phyloP scores from a whole-genome alignment of 1,140 invertebrate genomes.

The Cyclargus thomasi region DNA sequence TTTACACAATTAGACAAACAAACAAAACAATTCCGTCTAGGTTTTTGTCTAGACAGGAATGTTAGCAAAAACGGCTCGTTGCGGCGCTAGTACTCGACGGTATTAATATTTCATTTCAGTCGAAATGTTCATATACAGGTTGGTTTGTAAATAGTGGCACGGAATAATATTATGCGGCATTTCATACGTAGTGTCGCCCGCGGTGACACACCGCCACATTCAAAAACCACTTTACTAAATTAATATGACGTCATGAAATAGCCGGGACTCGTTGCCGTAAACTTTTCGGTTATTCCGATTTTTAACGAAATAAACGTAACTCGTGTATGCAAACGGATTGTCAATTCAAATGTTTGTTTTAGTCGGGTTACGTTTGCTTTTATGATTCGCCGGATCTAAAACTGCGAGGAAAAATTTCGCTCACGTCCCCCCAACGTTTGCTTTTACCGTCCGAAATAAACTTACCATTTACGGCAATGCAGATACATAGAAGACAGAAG shows the following conservation, averaged over 20 bases:
- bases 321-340: not conserved
- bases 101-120: not conserved
- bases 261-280: not conserved
- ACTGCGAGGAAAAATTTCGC: not conserved
- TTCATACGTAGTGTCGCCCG: not conserved
- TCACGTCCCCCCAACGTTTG: not conserved
- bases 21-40: too few species aligned
- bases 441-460: not conserved
- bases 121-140: too few species aligned
- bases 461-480: constrained; percentile 43
- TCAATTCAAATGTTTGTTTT: not conserved
- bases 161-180: not conserved
- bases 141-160: not conserved
- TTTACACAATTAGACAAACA: too few species aligned
- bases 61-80: not conserved
- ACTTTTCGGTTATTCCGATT: not conserved
- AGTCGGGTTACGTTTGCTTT: not conserved
- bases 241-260: not conserved
- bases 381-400: not conserved
- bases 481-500: constrained; percentile 39
- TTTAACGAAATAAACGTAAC: not conserved
- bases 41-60: not conserved
- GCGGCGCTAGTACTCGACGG: not conserved
- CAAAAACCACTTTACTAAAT: not conserved
- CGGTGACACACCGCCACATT: not conserved